Conservation (phyloP, 2,797 vertebrate genomes). For the Australoheros facetus region DNA sequence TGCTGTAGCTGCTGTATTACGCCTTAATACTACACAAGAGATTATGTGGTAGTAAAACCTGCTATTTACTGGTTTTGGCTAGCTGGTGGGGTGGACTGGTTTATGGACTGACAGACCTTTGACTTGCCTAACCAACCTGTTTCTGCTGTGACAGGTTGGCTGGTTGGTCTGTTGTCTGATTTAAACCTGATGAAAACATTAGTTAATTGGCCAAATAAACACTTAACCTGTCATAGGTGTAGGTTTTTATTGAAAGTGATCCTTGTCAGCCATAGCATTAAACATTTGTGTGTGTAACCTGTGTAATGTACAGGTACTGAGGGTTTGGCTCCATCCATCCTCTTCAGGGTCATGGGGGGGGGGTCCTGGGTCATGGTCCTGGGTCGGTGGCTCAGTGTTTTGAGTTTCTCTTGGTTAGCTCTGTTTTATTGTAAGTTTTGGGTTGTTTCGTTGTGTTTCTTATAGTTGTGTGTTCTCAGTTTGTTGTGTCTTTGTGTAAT, state of each 20-base stretch:
- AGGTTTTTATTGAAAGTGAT: not conserved
- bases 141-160: not conserved
- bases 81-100: slow-evolving; percentile 16
- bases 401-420: too few relatives aligned
- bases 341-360: too few relatives aligned
- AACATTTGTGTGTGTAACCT: not conserved
- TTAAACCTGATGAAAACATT: not conserved
- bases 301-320: not conserved
- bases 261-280: not conserved
- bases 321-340: not conserved
- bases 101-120: not conserved
- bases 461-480: too few relatives aligned
- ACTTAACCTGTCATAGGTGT: not conserved
- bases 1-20: slow-evolving; percentile 7
- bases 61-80: slow-evolving; percentile 29
- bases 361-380: too few relatives aligned
- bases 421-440: too few relatives aligned
- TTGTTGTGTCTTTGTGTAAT: too few relatives aligned
- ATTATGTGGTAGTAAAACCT: slow-evolving; percentile 53
- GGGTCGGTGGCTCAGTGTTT: too few relatives aligned
- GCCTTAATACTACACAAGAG: slow-evolving; percentile 22
- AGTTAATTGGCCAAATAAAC: not conserved
- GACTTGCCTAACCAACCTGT: not conserved
- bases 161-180: not conserved
- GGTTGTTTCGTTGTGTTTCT: too few relatives aligned